Conservation (phyloP, 1,140 invertebrate genomes). For the Nephila pilipes region DNA sequence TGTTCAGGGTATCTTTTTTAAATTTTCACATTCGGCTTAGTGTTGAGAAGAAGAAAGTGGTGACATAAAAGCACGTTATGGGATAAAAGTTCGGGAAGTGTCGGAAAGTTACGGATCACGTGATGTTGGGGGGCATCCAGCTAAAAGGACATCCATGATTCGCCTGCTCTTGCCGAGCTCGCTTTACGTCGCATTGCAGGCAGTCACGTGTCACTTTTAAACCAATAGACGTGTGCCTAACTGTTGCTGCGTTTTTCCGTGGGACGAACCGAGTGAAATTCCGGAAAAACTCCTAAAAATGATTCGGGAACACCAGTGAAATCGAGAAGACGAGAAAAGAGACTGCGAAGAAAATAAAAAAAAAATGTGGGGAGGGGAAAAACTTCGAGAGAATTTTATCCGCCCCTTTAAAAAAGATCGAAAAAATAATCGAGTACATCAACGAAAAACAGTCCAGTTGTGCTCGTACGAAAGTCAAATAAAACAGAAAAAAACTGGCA, state of each 20-base stretch:
- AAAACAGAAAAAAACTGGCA: not conserved
- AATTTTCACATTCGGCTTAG: not conserved
- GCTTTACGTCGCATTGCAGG: conserved; percentile 71
- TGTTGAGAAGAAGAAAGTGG: not conserved
- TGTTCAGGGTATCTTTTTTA: not conserved
- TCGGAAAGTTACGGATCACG: conserved; percentile 66
- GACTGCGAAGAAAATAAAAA: not conserved
- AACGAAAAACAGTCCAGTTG: conserved; percentile 23
- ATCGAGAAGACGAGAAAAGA: not conserved
- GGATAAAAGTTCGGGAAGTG: conserved; percentile 52
- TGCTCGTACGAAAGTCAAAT: conserved; percentile 1
- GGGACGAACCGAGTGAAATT: conserved; percentile 51
- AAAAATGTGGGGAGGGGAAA: not conserved
- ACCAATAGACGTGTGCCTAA: conserved; percentile 68
- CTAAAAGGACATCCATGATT: conserved; percentile 48
- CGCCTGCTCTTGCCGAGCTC: conserved; percentile 38
- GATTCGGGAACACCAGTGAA: conserved; percentile 17
- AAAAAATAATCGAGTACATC: conserved; percentile 38
- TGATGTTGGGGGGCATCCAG: conserved; percentile 30
- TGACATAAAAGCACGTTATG: conserved; percentile 31
- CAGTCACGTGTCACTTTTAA: conserved; percentile 58
- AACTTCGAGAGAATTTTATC: not conserved
- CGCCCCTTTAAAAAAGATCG: not conserved
- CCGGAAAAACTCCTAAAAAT: conserved; percentile 33
- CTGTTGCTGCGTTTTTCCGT: conserved; percentile 71